Percentiles rank a stretch among this genome's conserved stretches.
These are phyloP conservation scores for Zootermopsis nevadensis DNA, from an alignment of 2,888 invertebrate species.

Conservation along the genomic window DNA sequence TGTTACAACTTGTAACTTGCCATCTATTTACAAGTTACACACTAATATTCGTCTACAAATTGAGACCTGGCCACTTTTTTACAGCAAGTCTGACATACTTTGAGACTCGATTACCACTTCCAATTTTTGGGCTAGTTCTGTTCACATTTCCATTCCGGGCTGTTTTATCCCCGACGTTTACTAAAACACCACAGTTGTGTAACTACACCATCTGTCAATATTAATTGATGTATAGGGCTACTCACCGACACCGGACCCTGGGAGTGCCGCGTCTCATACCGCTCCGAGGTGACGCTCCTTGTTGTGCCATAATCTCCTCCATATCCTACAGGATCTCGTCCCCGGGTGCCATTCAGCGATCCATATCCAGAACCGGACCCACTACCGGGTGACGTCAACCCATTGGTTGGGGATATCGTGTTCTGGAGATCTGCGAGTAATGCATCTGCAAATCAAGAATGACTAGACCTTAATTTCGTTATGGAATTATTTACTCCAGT, in stretches of 20 bases:
- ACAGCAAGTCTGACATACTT: too few species aligned
- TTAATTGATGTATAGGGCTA: conserved; percentile 48
- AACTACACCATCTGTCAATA: too few species aligned
- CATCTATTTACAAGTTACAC: too few species aligned
- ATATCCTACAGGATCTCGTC: conserved; percentile 60
- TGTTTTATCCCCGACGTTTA: too few species aligned
- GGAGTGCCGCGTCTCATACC: conserved; percentile 59
- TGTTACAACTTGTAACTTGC: too few species aligned
- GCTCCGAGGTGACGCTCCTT: conserved; percentile 51
- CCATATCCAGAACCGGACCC: conserved; percentile 66
- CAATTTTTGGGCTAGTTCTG: too few species aligned
- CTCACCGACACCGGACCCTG: conserved; percentile 73
- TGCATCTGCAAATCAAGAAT: conserved; percentile 80
- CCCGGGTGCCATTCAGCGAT: conserved; percentile 74
- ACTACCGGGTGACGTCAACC: conserved; percentile 57
- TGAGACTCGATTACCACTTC: too few species aligned
- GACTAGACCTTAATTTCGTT: not conserved
- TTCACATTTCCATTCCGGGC: too few species aligned
- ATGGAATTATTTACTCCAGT: not conserved
- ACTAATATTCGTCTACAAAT: too few species aligned
- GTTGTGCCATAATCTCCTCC: conserved; percentile 49
- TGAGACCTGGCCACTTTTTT: too few species aligned
- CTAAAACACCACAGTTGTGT: too few species aligned
- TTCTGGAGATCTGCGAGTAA: conserved; percentile 95
- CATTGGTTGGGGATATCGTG: conserved; percentile 77